Percentiles rank a stretch among this genome's conserved stretches.
These are phyloP conservation scores for Oligia fasciuncula DNA, from an alignment of 2,888 invertebrate genomes.

Conservation along the genomic window DNA sequence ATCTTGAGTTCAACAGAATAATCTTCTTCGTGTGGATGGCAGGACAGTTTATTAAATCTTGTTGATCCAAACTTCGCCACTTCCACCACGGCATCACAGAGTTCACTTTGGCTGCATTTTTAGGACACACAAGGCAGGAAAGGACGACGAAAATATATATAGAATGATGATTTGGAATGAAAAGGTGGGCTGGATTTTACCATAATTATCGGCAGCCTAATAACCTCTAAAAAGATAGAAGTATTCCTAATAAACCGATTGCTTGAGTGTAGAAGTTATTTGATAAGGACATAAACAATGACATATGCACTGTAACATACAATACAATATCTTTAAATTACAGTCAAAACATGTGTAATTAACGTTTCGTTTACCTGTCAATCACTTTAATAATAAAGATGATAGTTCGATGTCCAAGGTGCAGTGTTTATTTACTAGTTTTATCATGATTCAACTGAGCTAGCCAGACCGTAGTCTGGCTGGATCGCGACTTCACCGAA, in stretches of 20 bases:
- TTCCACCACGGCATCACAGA: not conserved
- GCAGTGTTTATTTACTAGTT: slow-evolving; percentile 9
- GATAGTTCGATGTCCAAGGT: slow-evolving; percentile 7
- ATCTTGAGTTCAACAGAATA: not conserved
- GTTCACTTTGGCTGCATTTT: not conserved
- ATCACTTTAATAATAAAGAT: slow-evolving; percentile 11
- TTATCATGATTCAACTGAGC: not conserved
- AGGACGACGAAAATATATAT: not conserved
- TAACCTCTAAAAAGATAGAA: not conserved
- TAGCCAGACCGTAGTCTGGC: too few species aligned
- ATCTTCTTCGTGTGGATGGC: not conserved
- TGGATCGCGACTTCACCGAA: not conserved
- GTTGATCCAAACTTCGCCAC: not conserved
- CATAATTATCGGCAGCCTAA: not conserved
- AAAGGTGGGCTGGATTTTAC: not conserved
- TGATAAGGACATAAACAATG: not conserved
- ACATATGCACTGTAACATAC: not conserved
- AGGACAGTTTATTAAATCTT: not conserved
- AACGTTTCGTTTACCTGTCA: slow-evolving; percentile 24
- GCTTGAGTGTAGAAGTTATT: not conserved
- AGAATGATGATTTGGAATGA: not conserved
- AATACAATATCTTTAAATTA: slow-evolving; percentile 8
- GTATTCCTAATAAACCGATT: not conserved
- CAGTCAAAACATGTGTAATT: slow-evolving; percentile 34
- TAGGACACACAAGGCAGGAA: not conserved